phyloP scores from a whole-genome alignment of 2,797 vertebrate genomes.

The Spinus olivaceus region DNA sequence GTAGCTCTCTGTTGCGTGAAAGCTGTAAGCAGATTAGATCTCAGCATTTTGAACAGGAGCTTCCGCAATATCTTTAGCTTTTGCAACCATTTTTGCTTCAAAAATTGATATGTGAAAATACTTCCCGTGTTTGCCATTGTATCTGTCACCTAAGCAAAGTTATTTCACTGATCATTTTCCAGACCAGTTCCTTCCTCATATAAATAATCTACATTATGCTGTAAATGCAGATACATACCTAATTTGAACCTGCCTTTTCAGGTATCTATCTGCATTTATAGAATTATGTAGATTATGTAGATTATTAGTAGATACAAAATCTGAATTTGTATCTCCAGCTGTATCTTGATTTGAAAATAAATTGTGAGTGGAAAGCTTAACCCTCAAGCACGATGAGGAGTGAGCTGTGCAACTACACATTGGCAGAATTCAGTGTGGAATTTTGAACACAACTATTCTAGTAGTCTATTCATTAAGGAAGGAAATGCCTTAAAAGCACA shows the following conservation, averaged over 20 bases:
- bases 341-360: background rate
- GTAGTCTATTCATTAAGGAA: background rate
- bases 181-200: background rate
- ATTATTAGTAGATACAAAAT: background rate
- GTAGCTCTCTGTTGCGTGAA: accelerated
- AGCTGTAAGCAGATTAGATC: background rate
- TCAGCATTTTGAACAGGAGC: background rate
- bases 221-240: background rate
- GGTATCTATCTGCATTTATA: background rate
- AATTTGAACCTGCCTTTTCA: background rate
- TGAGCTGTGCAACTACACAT: background rate
- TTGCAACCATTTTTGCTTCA: slow-evolving; percentile 6
- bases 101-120: background rate
- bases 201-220: background rate
- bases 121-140: background rate
- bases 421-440: background rate
- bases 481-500: background rate
- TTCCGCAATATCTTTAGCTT: background rate
- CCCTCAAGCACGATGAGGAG: background rate
- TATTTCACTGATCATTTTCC: background rate
- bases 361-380: background rate
- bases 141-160: background rate
- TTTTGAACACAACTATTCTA: background rate
- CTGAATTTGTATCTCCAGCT: background rate
- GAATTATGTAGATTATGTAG: background rate